These are phyloP conservation scores for Trissonchulus latispiculum DNA, from an alignment of 2,888 invertebrate species.

Conservation along the genomic window DNA sequence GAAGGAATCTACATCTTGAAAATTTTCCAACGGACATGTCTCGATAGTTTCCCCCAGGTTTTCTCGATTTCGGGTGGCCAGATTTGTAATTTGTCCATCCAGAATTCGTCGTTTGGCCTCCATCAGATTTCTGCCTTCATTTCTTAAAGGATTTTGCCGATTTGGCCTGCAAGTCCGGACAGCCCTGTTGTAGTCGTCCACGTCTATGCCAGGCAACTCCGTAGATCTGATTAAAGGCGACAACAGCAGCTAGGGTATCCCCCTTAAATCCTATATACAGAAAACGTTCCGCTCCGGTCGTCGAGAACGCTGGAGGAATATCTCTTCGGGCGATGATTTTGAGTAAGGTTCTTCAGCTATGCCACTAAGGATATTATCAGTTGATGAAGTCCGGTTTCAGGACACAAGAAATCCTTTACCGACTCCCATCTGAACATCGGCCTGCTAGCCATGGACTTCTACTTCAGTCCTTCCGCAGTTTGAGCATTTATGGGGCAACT, in stretches of 20 bases:
- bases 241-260: not conserved
- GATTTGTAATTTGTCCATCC: not conserved
- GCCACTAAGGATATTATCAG: not conserved
- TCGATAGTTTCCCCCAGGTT: not conserved
- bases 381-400: not conserved
- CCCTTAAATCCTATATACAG: not conserved
- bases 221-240: not conserved
- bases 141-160: not conserved
- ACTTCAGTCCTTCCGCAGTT: not conserved
- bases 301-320: not conserved
- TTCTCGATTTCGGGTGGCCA: not conserved
- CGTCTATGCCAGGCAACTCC: not conserved
- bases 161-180: not conserved
- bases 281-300: not conserved
- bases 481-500: not conserved
- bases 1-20: not conserved
- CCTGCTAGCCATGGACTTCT: not conserved
- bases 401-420: not conserved
- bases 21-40: not conserved
- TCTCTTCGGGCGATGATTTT: not conserved
- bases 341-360: not conserved
- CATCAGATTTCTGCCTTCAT: not conserved
- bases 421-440: constrained; percentile 14
- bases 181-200: not conserved
- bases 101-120: not conserved